Conservation (phyloP, 2,113 vertebrate genomes). For the Platysternon megacephalum region DNA sequence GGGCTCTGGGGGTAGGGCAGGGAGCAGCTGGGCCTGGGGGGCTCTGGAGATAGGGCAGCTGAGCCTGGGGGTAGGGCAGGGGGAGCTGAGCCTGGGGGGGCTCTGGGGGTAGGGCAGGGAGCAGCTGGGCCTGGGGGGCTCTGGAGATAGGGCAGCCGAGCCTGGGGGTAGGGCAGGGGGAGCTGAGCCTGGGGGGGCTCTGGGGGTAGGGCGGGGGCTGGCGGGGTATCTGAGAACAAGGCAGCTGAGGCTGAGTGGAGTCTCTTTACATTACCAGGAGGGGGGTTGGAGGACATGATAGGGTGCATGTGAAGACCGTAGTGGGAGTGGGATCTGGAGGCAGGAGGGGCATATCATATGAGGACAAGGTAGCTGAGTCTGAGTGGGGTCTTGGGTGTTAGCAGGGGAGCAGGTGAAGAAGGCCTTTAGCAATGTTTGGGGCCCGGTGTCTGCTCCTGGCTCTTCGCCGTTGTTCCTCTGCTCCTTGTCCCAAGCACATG, state of each 20-base stretch:
- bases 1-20: too few species aligned
- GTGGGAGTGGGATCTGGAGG: not conserved
- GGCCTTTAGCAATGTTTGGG: conserved; percentile 6
- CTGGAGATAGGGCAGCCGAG: too few species aligned
- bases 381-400: not conserved
- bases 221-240: not conserved
- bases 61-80: too few species aligned
- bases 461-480: conserved; percentile 39
- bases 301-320: not conserved
- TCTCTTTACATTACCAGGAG: not conserved
- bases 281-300: not conserved
- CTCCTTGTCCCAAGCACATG: not conserved
- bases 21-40: too few species aligned
- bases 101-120: too few species aligned
- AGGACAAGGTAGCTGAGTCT: not conserved
- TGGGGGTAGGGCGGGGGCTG: too few species aligned
- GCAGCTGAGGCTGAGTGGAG: not conserved
- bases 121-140: too few species aligned
- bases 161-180: too few species aligned
- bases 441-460: not conserved
- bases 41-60: too few species aligned
- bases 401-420: accelerated
- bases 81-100: too few species aligned
- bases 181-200: too few species aligned
- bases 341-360: accelerated